Percentiles rank a stretch among this genome's conserved stretches.
Evolutionary conservation across 2,797 vertebrate genomes (phyloP).

Genomic region (Lagodon rhomboides): DNA sequence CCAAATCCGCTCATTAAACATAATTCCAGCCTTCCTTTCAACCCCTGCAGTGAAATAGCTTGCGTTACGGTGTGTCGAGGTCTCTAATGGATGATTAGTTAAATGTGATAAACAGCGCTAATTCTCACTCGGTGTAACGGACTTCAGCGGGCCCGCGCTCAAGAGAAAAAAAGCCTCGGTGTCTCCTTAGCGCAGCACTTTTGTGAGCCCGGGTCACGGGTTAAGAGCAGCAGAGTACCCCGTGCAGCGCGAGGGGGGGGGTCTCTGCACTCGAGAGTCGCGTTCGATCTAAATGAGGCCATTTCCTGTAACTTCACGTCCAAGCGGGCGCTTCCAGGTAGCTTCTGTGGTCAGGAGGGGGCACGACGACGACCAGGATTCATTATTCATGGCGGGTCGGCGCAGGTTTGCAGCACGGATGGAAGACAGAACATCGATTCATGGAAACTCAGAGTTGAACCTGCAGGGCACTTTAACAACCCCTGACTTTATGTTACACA

Average conservation of each 20-base stretch:
- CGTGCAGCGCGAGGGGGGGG: slow-evolving; percentile 41
- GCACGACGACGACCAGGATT: slow-evolving; percentile 70
- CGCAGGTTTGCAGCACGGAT: slow-evolving; percentile 75
- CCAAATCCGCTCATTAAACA: slow-evolving; percentile 59
- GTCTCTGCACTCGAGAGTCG: slow-evolving; percentile 69
- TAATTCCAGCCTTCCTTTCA: slow-evolving; percentile 52
- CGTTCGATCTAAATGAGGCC: slow-evolving; percentile 71
- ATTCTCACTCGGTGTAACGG: slow-evolving; percentile 45
- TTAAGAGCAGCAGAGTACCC: slow-evolving; percentile 80
- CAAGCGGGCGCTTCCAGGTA: slow-evolving; percentile 79
- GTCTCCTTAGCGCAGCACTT: slow-evolving; percentile 78
- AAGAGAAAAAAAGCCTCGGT: slow-evolving; percentile 52
- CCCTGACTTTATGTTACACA: background rate
- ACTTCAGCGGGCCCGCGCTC: slow-evolving; percentile 21
- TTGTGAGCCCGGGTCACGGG: slow-evolving; percentile 80
- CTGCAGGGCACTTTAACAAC: background rate
- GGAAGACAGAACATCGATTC: slow-evolving; percentile 79
- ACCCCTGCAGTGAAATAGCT: slow-evolving; percentile 42
- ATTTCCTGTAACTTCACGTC: slow-evolving; percentile 82
- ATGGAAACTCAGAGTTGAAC: slow-evolving; percentile 64
- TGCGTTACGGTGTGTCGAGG: slow-evolving; percentile 32
- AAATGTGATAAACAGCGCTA: slow-evolving; percentile 62
- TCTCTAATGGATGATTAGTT: slow-evolving; percentile 64
- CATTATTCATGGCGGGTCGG: slow-evolving; percentile 87
- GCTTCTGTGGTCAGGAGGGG: slow-evolving; percentile 80